Percentiles rank a stretch among this genome's conserved stretches.
Conservation (phyloP, 2,888 invertebrate genomes). For the Busseola fusca region DNA sequence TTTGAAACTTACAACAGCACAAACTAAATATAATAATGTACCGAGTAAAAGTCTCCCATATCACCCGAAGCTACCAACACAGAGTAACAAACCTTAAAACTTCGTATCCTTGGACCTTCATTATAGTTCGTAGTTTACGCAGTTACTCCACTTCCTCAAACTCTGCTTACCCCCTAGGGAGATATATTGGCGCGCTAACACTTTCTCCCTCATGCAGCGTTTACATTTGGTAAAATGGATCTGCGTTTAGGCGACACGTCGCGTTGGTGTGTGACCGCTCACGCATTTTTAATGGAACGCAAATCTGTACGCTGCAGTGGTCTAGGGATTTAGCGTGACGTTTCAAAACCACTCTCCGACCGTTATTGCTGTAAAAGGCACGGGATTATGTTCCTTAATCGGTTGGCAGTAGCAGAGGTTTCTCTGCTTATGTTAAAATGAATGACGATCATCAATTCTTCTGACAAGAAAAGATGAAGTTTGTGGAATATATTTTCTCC, state of each 20-base stretch:
- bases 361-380: neutral
- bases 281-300: constrained; percentile 27
- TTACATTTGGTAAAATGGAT: constrained; percentile 24
- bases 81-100: constrained; percentile 20
- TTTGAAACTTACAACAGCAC: neutral
- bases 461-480: neutral
- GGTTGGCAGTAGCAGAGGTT: neutral
- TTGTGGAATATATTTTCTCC: neutral
- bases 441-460: neutral
- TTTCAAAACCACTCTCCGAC: constrained; percentile 10
- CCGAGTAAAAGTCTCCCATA: neutral
- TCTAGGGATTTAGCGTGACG: neutral
- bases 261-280: constrained; percentile 5
- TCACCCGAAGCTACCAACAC: neutral
- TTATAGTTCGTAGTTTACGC: constrained; percentile 34
- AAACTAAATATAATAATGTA: neutral
- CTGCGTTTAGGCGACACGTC: constrained; percentile 19
- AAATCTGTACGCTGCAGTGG: neutral
- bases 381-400: neutral
- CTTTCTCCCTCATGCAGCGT: constrained; percentile 28
- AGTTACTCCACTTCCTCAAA: constrained; percentile 25
- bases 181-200: constrained; percentile 34
- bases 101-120: constrained; percentile 27
- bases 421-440: neutral
- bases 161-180: constrained; percentile 34